A percentile compares a stretch with the other conserved stretches of the same genome.
Evolutionary conservation across 2,113 vertebrate species (phyloP).

Genomic region (Leucopternis melanops): DNA sequence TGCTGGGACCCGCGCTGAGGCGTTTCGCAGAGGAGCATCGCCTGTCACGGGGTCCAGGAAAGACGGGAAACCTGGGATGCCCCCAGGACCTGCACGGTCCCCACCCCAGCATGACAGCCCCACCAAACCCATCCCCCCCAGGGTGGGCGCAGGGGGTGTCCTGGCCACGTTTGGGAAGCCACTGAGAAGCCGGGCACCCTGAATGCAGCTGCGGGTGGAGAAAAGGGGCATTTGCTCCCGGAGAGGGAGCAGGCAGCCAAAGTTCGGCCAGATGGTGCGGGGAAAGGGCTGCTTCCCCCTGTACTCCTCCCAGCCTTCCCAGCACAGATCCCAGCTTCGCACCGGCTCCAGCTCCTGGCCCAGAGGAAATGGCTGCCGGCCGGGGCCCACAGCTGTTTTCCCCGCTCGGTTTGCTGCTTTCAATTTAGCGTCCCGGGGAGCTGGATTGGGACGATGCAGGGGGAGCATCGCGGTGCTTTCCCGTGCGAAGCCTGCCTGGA

Average conservation of each 20-base stretch:
- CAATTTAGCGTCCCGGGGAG: background rate
- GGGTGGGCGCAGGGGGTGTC: accelerated
- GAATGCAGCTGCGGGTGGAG: background rate
- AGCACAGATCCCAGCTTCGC: background rate
- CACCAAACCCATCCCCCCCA: accelerated
- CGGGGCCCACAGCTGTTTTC: slow-evolving; percentile 35
- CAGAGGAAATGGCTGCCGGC: slow-evolving; percentile 33
- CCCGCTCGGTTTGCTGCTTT: background rate
- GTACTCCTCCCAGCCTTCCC: background rate
- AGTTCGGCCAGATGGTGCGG: background rate
- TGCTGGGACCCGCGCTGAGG: accelerated
- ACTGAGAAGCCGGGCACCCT: no score
- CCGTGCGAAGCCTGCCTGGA: background rate
- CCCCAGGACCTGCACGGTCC: accelerated
- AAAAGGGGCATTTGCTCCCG: background rate
- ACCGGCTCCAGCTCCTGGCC: background rate
- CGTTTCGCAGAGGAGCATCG: accelerated
- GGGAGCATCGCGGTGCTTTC: background rate
- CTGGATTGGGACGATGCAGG: background rate
- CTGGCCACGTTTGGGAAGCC: accelerated
- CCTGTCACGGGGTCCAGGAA: accelerated
- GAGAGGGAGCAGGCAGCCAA: background rate
- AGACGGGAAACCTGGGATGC: background rate
- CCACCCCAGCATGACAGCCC: background rate
- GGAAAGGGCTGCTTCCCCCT: background rate